phyloP scores from a whole-genome alignment of 2,113 vertebrate genomes.

The Sebastes schlegelii region DNA sequence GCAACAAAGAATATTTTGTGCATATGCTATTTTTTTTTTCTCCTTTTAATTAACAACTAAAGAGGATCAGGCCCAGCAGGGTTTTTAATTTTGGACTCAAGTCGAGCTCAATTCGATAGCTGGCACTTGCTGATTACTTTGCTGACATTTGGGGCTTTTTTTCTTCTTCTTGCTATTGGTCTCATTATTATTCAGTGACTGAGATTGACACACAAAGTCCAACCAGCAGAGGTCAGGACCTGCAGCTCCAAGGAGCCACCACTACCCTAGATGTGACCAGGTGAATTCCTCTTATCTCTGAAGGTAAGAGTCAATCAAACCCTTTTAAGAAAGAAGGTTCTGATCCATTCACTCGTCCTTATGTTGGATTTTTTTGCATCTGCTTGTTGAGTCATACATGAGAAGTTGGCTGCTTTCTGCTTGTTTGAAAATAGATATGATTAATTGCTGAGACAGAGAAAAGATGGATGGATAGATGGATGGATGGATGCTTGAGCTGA shows the following conservation, averaged over 20 bases:
- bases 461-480: background rate
- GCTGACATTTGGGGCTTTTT: background rate
- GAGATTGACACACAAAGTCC: constrained; percentile 45
- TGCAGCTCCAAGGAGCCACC: constrained; percentile 61
- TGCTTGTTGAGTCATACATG: constrained; percentile 32
- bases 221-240: constrained; percentile 62
- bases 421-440: background rate
- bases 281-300: constrained; percentile 80
- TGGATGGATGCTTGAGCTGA: background rate
- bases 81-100: background rate
- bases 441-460: background rate
- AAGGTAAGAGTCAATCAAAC: constrained; percentile 75
- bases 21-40: constrained; percentile 3
- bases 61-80: constrained; percentile 25
- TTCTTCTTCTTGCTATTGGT: background rate
- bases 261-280: constrained; percentile 76
- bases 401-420: constrained; percentile 13
- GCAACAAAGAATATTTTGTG: constrained; percentile 11
- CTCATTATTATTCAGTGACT: constrained; percentile 38
- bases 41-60: background rate
- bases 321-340: background rate
- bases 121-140: constrained; percentile 19
- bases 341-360: background rate
- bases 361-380: background rate
- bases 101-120: background rate